These are phyloP conservation scores for Drosophila busckii DNA, from an alignment of 1,140 invertebrate species.

Conservation along the genomic window DNA sequence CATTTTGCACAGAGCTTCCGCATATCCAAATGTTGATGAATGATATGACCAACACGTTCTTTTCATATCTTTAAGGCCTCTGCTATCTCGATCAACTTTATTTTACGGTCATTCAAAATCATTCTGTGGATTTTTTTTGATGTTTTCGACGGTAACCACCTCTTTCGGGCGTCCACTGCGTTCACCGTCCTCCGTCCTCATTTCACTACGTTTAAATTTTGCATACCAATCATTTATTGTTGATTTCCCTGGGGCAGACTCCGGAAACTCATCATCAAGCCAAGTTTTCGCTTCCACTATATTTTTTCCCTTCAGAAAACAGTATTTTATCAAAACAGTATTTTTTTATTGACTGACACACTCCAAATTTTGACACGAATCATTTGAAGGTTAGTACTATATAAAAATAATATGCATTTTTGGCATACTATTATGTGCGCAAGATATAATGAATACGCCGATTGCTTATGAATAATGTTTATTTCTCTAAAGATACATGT, in stretches of 20 bases:
- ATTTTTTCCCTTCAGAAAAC: conserved; percentile 1
- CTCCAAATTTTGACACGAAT: background rate
- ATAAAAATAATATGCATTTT: too few species aligned
- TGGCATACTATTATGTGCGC: too few species aligned
- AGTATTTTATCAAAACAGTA: conserved; percentile 1
- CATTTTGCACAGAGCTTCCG: conserved; percentile 53
- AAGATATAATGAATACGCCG: too few species aligned
- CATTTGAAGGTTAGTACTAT: background rate
- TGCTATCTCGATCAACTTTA: conserved; percentile 7
- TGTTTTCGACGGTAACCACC: conserved; percentile 9
- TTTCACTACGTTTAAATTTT: too few species aligned
- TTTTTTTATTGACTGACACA: background rate
- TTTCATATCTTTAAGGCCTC: conserved; percentile 8
- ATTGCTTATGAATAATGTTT: too few species aligned
- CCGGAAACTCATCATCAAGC: too few species aligned
- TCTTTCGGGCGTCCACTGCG: conserved; percentile 3
- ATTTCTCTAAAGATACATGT: too few species aligned
- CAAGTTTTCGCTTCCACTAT: background rate
- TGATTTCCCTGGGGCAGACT: too few species aligned
- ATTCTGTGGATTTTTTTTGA: conserved; percentile 9
- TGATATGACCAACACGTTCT: conserved; percentile 4
- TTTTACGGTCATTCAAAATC: conserved; percentile 9
- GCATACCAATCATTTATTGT: too few species aligned
- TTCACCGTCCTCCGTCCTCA: conserved; percentile 1
- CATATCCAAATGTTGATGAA: conserved; percentile 45